Percentiles rank a stretch among this genome's conserved stretches.
Conservation (phyloP, 2,113 vertebrate genomes). For the Lanius ludovicianus region DNA sequence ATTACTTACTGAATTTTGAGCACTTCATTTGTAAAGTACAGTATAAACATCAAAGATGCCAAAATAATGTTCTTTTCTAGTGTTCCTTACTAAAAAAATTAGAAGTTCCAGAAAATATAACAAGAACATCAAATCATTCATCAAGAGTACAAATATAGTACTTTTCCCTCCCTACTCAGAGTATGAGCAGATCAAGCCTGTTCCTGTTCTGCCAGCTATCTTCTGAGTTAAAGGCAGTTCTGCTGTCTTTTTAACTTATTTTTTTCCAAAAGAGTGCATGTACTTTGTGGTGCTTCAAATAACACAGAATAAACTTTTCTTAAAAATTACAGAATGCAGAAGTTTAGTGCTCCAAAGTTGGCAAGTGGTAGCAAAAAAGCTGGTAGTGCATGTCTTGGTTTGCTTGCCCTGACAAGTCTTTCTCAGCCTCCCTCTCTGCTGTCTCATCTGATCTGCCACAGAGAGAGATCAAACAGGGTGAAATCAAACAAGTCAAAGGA, state of each 20-base stretch:
- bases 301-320: not conserved
- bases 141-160: not conserved
- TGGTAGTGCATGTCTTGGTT: not conserved
- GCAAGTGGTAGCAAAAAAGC: not conserved
- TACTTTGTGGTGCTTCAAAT: not conserved
- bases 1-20: not conserved
- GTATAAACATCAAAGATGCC: not conserved
- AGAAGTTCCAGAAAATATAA: not conserved
- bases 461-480: not conserved
- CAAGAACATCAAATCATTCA: not conserved
- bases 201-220: not conserved
- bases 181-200: not conserved
- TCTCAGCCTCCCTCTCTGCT: not conserved
- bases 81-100: not conserved
- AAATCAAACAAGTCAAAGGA: not conserved
- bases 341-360: not conserved
- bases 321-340: not conserved
- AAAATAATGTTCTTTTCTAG: not conserved
- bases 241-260: rapidly evolving
- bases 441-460: not conserved
- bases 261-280: not conserved
- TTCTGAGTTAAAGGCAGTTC: not conserved
- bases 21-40: not conserved
- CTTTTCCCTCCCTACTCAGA: not conserved
- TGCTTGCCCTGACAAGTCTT: not conserved